A percentile compares a stretch with the other conserved stretches of the same genome.
Conservation (phyloP, 2,797 vertebrate genomes). For the Chelon auratus region DNA sequence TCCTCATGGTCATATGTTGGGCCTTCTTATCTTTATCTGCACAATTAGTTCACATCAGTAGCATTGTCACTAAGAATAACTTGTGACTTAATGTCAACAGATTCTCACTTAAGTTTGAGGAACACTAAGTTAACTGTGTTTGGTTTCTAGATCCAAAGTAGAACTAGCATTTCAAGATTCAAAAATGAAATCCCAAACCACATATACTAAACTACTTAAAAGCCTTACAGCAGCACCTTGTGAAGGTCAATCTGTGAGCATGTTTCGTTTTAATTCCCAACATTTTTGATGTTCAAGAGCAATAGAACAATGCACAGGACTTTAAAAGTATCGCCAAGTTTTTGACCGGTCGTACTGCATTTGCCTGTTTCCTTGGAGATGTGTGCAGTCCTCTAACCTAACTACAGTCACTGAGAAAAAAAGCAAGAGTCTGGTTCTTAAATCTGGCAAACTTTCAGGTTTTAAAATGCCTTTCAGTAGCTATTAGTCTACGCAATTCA, state of each 20-base stretch:
- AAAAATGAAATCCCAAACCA: slow-evolving; percentile 44
- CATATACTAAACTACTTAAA: slow-evolving; percentile 46
- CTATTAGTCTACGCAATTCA: slow-evolving; percentile 1
- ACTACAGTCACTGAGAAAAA: too few relatives aligned
- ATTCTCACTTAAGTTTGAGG: slow-evolving; percentile 1
- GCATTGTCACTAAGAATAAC: not conserved
- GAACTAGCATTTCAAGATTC: not conserved
- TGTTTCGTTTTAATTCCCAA: slow-evolving; percentile 2
- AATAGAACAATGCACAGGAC: not conserved
- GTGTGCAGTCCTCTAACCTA: too few relatives aligned
- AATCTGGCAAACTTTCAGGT: slow-evolving; percentile 22
- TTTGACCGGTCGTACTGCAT: not conserved
- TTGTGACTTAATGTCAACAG: slow-evolving; percentile 20
- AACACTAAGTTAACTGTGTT: slow-evolving; percentile 28
- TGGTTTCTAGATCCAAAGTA: slow-evolving; percentile 13
- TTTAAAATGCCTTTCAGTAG: slow-evolving; percentile 10
- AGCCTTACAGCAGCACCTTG: slow-evolving; percentile 18
- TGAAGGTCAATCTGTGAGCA: slow-evolving; percentile 21
- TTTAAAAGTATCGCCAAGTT: too few relatives aligned
- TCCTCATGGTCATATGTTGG: not conserved
- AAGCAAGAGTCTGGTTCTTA: not conserved
- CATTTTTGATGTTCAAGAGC: not conserved
- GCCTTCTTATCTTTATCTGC: too few relatives aligned
- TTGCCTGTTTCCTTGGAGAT: too few relatives aligned
- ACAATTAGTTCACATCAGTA: slow-evolving; percentile 9